Evolutionary conservation across 2,797 vertebrate genomes (phyloP).

Genomic region (Mus minutoides): DNA sequence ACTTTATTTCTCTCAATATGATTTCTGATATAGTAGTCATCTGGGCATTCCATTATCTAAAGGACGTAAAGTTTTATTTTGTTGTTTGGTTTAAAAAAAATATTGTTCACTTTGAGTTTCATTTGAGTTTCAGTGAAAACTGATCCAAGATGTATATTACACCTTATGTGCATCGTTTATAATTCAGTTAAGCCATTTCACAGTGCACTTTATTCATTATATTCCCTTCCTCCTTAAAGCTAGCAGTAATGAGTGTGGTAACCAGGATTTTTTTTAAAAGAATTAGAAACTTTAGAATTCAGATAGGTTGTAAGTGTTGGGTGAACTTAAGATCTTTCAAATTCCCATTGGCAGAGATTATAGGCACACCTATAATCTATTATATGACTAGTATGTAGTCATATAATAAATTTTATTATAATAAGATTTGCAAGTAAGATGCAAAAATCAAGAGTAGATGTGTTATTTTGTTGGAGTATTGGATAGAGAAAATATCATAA

Average conservation of each 20-base stretch:
- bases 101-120: slow-evolving; percentile 50
- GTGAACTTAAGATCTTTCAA: slow-evolving; percentile 26
- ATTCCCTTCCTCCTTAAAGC: slow-evolving; percentile 19
- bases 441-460: neutral
- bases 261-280: slow-evolving; percentile 32
- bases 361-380: neutral
- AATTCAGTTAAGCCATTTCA: slow-evolving; percentile 45
- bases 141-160: neutral
- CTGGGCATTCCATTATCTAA: neutral
- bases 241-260: slow-evolving; percentile 11
- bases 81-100: slow-evolving; percentile 37
- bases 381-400: neutral
- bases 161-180: neutral
- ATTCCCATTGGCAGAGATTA: slow-evolving; percentile 16
- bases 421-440: slow-evolving; percentile 16
- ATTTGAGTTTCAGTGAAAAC: slow-evolving; percentile 12
- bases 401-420: neutral
- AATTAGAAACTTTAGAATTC: slow-evolving; percentile 52
- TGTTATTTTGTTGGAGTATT: slow-evolving; percentile 20
- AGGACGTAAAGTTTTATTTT: slow-evolving; percentile 29
- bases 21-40: slow-evolving; percentile 6
- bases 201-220: slow-evolving; percentile 25
- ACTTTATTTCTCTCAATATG: slow-evolving; percentile 51
- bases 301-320: neutral
- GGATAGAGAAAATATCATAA: neutral